phyloP scores from a whole-genome alignment of 2,888 invertebrate genomes.

The Callinectes sapidus region DNA sequence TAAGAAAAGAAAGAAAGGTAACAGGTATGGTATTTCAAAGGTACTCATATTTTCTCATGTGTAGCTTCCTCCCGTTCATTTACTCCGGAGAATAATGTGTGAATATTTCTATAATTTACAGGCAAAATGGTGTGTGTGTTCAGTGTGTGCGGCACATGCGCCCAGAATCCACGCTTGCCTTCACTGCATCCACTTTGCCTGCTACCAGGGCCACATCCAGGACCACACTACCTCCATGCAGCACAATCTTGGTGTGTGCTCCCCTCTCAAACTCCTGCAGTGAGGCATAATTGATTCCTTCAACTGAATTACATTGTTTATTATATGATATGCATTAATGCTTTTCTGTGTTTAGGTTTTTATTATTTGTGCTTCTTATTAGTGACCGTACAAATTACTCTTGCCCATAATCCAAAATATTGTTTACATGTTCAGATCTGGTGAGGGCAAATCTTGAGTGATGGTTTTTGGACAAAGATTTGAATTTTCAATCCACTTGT shows the following conservation, averaged over 20 bases:
- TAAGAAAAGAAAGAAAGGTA: too few relatives aligned
- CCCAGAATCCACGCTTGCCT: slow-evolving; percentile 81
- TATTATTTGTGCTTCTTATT: not conserved
- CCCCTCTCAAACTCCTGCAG: not conserved
- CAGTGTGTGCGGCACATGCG: slow-evolving; percentile 86
- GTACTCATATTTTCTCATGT: not conserved
- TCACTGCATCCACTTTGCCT: slow-evolving; percentile 95
- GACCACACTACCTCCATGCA: slow-evolving; percentile 61
- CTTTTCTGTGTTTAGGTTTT: not conserved
- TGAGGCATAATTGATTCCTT: not conserved
- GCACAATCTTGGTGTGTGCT: slow-evolving; percentile 61
- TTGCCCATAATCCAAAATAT: too few relatives aligned
- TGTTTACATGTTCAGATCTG: too few relatives aligned
- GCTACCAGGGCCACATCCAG: slow-evolving; percentile 79
- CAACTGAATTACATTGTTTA: not conserved
- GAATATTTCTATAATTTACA: slow-evolving; percentile 75
- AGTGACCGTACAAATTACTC: not conserved
- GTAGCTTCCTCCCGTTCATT: not conserved
- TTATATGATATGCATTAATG: not conserved
- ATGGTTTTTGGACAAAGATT: too few relatives aligned
- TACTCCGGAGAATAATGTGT: not conserved
- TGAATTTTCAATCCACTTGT: too few relatives aligned
- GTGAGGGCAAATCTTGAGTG: too few relatives aligned
- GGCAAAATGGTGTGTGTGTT: slow-evolving; percentile 88
- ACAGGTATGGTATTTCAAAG: too few relatives aligned